Percentiles rank a stretch among this genome's conserved stretches.
Conservation (phyloP, 2,113 vertebrate species). For the Dicaeum eximium region DNA sequence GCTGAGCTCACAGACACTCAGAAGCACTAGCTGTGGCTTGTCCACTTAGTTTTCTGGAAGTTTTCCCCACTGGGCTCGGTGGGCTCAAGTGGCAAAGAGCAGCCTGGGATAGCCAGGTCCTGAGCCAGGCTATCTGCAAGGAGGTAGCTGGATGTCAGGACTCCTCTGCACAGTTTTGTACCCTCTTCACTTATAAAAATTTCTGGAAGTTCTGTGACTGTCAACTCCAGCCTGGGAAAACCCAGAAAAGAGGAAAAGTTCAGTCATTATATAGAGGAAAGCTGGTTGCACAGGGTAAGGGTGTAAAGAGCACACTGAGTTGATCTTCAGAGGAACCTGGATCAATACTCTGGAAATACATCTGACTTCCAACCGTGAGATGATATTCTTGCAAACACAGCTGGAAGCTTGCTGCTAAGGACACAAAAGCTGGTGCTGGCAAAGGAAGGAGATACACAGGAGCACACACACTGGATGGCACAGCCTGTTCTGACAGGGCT, state of each 20-base stretch:
- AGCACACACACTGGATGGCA: neutral
- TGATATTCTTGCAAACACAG: neutral
- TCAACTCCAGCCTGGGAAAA: neutral
- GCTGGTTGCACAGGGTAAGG: neutral
- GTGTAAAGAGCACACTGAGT: neutral
- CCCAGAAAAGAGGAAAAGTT: neutral
- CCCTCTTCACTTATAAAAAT: neutral
- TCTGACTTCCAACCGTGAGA: neutral
- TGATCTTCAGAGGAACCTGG: neutral
- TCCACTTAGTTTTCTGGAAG: neutral
- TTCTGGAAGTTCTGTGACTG: neutral
- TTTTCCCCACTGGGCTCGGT: neutral
- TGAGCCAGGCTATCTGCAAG: neutral
- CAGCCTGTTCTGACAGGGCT: neutral
- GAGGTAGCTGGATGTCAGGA: neutral
- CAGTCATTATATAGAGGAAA: neutral
- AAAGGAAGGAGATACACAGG: neutral
- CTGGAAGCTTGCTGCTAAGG: neutral
- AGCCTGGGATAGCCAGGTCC: neutral
- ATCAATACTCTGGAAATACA: neutral
- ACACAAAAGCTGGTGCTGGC: neutral
- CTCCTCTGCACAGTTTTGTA: neutral
- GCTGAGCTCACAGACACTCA: neutral
- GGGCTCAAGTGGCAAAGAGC: neutral
- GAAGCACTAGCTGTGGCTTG: neutral